Conservation (phyloP, 1,140 invertebrate species). For the Spodoptera litura region DNA sequence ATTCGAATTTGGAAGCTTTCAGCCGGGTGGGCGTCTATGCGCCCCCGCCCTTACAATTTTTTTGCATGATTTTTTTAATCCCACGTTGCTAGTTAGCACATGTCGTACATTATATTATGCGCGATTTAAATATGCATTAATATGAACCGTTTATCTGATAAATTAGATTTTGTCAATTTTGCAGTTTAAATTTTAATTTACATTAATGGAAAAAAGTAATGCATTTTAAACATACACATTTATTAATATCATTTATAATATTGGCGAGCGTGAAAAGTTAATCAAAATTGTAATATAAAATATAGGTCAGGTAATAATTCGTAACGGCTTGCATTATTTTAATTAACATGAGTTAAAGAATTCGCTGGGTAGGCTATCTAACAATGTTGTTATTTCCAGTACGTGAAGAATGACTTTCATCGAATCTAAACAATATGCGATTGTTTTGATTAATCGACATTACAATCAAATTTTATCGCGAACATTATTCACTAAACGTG, state of each 20-base stretch:
- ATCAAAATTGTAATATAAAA: background rate
- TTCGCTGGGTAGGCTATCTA: background rate
- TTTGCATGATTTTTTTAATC: conserved; percentile 65
- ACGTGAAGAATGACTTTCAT: conserved; percentile 1
- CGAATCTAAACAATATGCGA: background rate
- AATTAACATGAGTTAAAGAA: background rate
- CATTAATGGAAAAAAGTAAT: too few relatives aligned
- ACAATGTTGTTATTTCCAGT: conserved; percentile 1
- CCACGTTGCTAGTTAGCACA: conserved; percentile 65
- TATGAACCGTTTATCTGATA: background rate
- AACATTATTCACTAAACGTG: background rate
- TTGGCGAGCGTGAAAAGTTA: too few relatives aligned
- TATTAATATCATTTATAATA: too few relatives aligned
- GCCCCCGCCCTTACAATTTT: conserved; percentile 74
- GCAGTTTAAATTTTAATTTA: too few relatives aligned
- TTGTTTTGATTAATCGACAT: conserved; percentile 37
- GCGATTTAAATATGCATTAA: conserved; percentile 14
- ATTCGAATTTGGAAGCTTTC: conserved; percentile 85
- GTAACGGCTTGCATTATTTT: background rate
- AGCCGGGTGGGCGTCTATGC: conserved; percentile 76
- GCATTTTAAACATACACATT: too few relatives aligned
- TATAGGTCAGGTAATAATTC: background rate
- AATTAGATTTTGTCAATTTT: background rate
- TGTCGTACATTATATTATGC: conserved; percentile 33
- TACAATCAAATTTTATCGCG: background rate